phyloP scores from a whole-genome alignment of 2,797 vertebrate genomes.

The Coregonus ussuriensis region DNA sequence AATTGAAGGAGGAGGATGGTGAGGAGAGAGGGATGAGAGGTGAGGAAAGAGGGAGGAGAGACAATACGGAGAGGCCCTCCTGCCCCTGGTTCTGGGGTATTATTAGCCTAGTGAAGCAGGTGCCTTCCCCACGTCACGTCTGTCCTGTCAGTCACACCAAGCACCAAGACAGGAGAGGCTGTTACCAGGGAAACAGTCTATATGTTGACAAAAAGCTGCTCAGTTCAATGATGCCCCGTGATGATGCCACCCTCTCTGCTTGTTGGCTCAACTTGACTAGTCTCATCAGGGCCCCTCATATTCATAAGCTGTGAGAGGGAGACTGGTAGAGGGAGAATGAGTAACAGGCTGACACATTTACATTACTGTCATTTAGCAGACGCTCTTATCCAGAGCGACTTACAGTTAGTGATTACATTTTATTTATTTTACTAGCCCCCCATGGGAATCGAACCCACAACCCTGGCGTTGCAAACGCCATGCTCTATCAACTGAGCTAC shows the following conservation, averaged over 20 bases:
- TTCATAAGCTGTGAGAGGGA: too few species aligned
- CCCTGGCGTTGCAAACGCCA: too few species aligned
- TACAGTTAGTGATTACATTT: too few species aligned
- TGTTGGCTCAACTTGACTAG: too few species aligned
- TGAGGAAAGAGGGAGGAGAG: neutral
- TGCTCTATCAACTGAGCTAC: too few species aligned
- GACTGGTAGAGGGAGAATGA: too few species aligned
- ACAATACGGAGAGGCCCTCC: neutral
- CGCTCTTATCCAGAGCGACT: too few species aligned
- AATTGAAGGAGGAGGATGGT: neutral
- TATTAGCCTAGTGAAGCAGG: constrained; percentile 32
- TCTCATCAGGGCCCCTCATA: too few species aligned
- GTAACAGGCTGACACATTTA: too few species aligned
- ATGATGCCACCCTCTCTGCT: neutral
- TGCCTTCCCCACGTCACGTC: constrained; percentile 16
- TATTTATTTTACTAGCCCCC: too few species aligned
- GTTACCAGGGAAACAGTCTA: constrained; percentile 27
- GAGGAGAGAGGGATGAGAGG: neutral
- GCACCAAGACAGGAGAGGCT: constrained; percentile 8
- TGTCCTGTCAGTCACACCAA: constrained; percentile 2
- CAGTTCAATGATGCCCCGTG: neutral
- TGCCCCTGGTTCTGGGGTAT: constrained; percentile 13
- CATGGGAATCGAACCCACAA: too few species aligned
- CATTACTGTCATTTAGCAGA: too few species aligned
- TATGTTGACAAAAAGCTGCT: neutral